Evolutionary conservation across 2,888 invertebrate genomes (phyloP), one percentile per base, ranked within the genome.

Genomic region (Orthonevra nobilis): DNA sequence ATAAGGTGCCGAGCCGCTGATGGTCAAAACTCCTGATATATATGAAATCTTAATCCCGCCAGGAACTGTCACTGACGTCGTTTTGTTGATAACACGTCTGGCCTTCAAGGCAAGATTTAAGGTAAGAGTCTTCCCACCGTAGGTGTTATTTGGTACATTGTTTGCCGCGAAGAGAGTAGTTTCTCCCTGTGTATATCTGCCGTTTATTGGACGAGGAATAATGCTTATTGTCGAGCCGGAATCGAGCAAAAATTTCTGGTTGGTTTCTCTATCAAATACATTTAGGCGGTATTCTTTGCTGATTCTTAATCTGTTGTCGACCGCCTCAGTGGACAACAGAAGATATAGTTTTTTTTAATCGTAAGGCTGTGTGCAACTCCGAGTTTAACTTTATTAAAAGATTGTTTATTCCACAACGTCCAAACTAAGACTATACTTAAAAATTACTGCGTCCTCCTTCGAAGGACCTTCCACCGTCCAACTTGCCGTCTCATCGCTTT

Each of bases 201-300:
- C 23, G 26, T 17, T 2, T 1, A 1, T 15, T 9, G 38, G 12
- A 7, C 56, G 56, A 12, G 28, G 38, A 14, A 54, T 7, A 4
- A 54, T 10, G 23, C 20, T 38, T 2, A 54, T 54, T 3, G 38
- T 28, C 1, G 54, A 54, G 0, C 26, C 54, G 3, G 54, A 54
- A n/a, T 38, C 28, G 1, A 54, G 14, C 5, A 38, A 26, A 26
- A 46, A 46, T 9, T 46, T 46, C 7, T 46, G 26, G n/a, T 42
- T 2, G 0, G 40, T 42, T 1, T 42, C 10, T 5, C 15, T 42
- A 9, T 42, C 40, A n/a, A 19, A 42, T 1, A 42, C n/a, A n/a
- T 7, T 19, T 9, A 42, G 40, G 40, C 40, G 40, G 40, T 15
- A 19, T 42, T 42, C 40, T 12, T 3, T 5, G 9, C 19, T 6